Evolutionary conservation across 2,797 vertebrate species (phyloP), one percentile per base, ranked within the genome.

Genomic region (Falco concolor): DNA sequence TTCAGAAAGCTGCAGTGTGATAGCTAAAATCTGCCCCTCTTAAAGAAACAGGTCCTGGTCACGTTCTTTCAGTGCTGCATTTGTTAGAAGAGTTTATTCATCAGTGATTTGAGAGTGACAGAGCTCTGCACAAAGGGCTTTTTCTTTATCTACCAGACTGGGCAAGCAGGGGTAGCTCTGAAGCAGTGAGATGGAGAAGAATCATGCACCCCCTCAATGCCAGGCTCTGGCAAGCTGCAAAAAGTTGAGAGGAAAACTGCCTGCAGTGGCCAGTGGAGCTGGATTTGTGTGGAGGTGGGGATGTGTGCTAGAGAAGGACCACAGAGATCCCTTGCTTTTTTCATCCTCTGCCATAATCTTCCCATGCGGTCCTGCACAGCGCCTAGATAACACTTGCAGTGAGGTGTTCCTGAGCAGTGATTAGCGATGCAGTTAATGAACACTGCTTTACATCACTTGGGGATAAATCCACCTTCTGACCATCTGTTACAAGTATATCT

Each of bases 401-500:
- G 73, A 73, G 52, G 50, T 0, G 0, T 87, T 90, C 73, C 53
- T 87, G 54, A 83, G 47, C 49, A 59, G 44, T 65, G 56, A 86
- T 75, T 84, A 90, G 65, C 7, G 12, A 38, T 72, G 42, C 42
- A 75, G 69, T 90, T 94, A 91, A 91, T 3, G 5, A 90, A 57
- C 3, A 1, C 73, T 61, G 73, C 18, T 78, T 93, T 72, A 21
- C 65, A 86, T 76, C 79, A 70, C 74, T 63, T 72, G 52, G 40
- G 86, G 70, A 40, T 73, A 72, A 89, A 84, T 68, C 49, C 30
- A 81, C 61, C 91, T 80, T 81, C 79, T 88, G 65, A 88, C 65
- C 69, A 91, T 85, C 95, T 91, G 87, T 73, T 84, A 84, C 14
- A 63, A 45, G 61, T 42, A 40, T 54, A 53, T 75, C 53, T 85